These are phyloP conservation scores for Nerophis ophidion DNA, from an alignment of 2,113 vertebrate genomes.

Conservation along the genomic window DNA sequence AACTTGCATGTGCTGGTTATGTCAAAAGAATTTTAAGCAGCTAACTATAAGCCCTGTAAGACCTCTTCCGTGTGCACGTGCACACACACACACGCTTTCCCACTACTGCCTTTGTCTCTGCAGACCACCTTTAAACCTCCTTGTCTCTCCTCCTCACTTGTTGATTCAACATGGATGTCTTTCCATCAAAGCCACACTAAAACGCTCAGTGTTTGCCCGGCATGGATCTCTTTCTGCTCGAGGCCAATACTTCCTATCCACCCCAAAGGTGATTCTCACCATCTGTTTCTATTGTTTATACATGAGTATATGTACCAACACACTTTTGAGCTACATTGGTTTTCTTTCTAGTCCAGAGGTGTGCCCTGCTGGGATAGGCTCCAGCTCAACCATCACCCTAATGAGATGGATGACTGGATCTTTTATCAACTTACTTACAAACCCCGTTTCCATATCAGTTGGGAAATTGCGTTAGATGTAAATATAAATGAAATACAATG, in stretches of 20 bases:
- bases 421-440: no score
- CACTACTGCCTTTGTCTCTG: conserved; percentile 30
- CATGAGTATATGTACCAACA: conserved; percentile 12
- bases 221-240: conserved; percentile 41
- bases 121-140: conserved; percentile 28
- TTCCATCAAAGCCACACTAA: conserved; percentile 61
- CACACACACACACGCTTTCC: conserved; percentile 24
- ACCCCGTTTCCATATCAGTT: no score
- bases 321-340: background rate
- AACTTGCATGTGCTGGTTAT: conserved; percentile 58
- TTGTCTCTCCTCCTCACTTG: conserved; percentile 27
- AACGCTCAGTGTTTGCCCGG: conserved; percentile 33
- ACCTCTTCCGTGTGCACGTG: conserved; percentile 42
- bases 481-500: no score
- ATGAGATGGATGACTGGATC: no score
- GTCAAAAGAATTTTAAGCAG: conserved; percentile 78
- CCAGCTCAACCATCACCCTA: no score
- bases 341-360: no score
- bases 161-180: conserved; percentile 47
- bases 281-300: conserved; percentile 11
- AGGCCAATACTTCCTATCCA: conserved; percentile 24
- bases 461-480: no score
- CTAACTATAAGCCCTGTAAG: conserved; percentile 72
- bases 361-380: no score
- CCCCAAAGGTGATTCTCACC: conserved; percentile 23